A percentile compares a stretch with the other conserved stretches of the same genome.
Conservation (phyloP, 2,113 vertebrate species). For the Prolemur simus region DNA sequence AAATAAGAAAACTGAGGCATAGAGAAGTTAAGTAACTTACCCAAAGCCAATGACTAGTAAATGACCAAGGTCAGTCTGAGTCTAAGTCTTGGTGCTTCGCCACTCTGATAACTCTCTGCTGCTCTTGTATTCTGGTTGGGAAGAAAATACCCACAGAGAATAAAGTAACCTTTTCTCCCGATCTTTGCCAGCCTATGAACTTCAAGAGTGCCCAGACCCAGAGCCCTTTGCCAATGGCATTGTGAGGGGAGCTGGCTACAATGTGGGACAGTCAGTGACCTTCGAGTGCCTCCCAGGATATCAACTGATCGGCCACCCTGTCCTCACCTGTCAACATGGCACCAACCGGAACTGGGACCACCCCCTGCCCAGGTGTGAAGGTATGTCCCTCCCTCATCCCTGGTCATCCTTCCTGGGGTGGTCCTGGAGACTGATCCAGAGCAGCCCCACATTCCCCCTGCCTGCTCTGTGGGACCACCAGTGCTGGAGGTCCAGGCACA, state of each 20-base stretch:
- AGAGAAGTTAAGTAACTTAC: background rate
- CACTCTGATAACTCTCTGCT: accelerated
- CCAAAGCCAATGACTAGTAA: background rate
- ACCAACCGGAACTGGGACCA: slow-evolving; percentile 98
- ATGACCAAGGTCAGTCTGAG: background rate
- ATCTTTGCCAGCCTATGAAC: slow-evolving; percentile 91
- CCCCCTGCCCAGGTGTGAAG: slow-evolving; percentile 96
- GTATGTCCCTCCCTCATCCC: slow-evolving; percentile 81
- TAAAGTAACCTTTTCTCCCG: background rate
- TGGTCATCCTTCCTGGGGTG: background rate
- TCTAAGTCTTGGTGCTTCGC: background rate
- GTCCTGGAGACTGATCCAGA: background rate
- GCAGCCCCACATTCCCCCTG: background rate
- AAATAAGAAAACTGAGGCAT: background rate
- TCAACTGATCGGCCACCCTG: slow-evolving; percentile 92
- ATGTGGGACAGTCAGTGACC: slow-evolving; percentile 97
- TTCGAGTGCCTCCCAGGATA: slow-evolving; percentile 97
- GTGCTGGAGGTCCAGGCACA: background rate
- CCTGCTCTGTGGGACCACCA: accelerated
- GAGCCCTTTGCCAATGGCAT: slow-evolving; percentile 95
- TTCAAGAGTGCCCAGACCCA: slow-evolving; percentile 96
- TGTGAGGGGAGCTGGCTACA: slow-evolving; percentile 96
- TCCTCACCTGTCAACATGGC: slow-evolving; percentile 97
- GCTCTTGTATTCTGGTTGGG: background rate
- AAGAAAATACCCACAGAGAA: background rate